A percentile compares a stretch with the other conserved stretches of the same genome.
These are phyloP conservation scores for Meloidogyne chitwoodi DNA, from an alignment of 1,140 invertebrate genomes.

Conservation along the genomic window DNA sequence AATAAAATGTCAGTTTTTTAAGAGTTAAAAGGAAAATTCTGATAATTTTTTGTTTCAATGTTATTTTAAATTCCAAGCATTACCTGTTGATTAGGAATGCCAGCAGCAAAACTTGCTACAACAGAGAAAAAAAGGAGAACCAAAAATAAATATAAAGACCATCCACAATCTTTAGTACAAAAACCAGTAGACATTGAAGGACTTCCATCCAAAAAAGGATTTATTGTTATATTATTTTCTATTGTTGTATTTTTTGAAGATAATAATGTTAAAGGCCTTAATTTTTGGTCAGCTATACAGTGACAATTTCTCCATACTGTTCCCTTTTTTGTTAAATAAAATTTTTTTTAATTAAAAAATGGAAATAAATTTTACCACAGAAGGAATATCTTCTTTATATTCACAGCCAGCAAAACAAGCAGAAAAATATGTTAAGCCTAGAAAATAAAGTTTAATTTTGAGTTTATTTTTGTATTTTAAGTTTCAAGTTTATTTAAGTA, in stretches of 20 bases:
- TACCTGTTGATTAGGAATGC: conserved; percentile 58
- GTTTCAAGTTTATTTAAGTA: no score
- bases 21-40: no score
- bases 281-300: conserved; percentile 31
- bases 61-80: not conserved
- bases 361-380: not conserved
- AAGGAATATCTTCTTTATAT: conserved; percentile 14
- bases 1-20: not conserved
- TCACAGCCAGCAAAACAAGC: conserved; percentile 54
- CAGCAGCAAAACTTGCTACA: conserved; percentile 58
- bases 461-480: no score
- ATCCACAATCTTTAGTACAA: conserved; percentile 53
- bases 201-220: not conserved
- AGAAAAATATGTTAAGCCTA: conserved; percentile 54
- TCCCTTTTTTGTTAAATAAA: conserved; percentile 30
- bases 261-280: conserved; percentile 6
- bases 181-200: conserved; percentile 35
- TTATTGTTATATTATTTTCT: not conserved
- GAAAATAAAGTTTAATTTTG: not conserved
- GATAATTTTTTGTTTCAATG: no score
- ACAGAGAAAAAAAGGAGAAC: conserved; percentile 56
- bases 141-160: conserved; percentile 50
- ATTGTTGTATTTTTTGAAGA: not conserved
- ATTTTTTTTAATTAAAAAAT: not conserved
- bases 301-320: conserved; percentile 45